phyloP scores from a whole-genome alignment of 2,888 invertebrate species.

The Phalera bucephala region DNA sequence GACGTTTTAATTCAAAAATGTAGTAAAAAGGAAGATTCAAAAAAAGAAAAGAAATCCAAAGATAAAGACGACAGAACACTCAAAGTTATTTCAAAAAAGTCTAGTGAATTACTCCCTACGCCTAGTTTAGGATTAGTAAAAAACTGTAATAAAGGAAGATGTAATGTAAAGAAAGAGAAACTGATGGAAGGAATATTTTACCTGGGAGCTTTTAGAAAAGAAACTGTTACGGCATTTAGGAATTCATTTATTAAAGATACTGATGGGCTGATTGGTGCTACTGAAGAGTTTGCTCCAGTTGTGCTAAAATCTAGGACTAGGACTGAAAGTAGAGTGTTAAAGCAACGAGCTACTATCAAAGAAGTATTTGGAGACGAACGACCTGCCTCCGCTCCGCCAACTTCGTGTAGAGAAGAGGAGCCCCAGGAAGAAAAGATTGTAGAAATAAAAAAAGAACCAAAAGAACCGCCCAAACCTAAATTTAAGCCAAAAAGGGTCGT shows the following conservation, averaged over 20 bases:
- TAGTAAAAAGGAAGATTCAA: conserved; percentile 82
- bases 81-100: conserved; percentile 82
- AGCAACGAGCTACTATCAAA: conserved; percentile 90
- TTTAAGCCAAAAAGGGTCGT: conserved; percentile 66
- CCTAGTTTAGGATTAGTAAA: conserved; percentile 82
- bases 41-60: conserved; percentile 70
- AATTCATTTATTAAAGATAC: conserved; percentile 86
- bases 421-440: conserved; percentile 44
- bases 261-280: conserved; percentile 80
- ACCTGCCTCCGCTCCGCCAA: conserved; percentile 92
- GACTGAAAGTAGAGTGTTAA: conserved; percentile 87
- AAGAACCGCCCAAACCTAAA: conserved; percentile 57
- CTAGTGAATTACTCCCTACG: conserved; percentile 84
- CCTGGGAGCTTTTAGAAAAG: conserved; percentile 86
- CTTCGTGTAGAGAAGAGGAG: conserved; percentile 80
- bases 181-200: conserved; percentile 83
- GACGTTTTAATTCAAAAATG: conserved; percentile 87
- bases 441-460: conserved; percentile 59
- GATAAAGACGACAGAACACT: conserved; percentile 81
- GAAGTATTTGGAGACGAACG: conserved; percentile 92
- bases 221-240: conserved; percentile 86
- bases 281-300: conserved; percentile 86
- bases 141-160: conserved; percentile 63
- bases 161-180: conserved; percentile 71
- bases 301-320: conserved; percentile 89